Evolutionary conservation across 2,888 invertebrate species (phyloP).

Genomic region (Oeneis ivallda): DNA sequence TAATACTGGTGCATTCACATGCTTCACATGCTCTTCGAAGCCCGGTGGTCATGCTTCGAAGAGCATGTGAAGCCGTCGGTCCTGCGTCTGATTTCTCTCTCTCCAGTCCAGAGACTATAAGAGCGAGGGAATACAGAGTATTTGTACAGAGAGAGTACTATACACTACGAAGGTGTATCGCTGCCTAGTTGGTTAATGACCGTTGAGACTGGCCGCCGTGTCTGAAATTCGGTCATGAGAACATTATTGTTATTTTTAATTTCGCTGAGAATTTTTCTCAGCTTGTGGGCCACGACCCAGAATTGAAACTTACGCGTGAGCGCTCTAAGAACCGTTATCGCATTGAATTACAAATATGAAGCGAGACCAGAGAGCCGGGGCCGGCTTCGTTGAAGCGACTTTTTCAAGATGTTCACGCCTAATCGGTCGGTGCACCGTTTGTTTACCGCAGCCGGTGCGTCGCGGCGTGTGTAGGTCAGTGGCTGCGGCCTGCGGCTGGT

Average conservation of each 20-base stretch:
- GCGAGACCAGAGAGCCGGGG: conserved; percentile 48
- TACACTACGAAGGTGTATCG: too few relatives aligned
- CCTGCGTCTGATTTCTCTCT: too few relatives aligned
- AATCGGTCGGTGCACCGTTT: conserved; percentile 81
- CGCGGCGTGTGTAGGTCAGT: conserved; percentile 74
- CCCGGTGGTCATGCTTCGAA: too few relatives aligned
- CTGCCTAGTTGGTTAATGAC: too few relatives aligned
- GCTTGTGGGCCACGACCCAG: conserved; percentile 66
- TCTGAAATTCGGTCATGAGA: too few relatives aligned
- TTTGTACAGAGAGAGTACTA: too few relatives aligned
- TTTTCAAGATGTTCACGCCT: conserved; percentile 57
- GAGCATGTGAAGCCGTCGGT: too few relatives aligned
- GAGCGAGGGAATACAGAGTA: too few relatives aligned
- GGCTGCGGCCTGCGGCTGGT: conserved; percentile 59
- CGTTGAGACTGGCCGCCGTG: too few relatives aligned
- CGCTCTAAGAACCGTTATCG: conserved; percentile 72
- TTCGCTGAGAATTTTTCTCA: conserved; percentile 25
- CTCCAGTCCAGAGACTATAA: too few relatives aligned
- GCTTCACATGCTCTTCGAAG: too few relatives aligned
- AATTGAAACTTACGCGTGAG: conserved; percentile 59
- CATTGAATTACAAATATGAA: conserved; percentile 74
- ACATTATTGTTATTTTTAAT: background rate
- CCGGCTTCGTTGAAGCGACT: conserved; percentile 50
- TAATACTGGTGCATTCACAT: too few relatives aligned
- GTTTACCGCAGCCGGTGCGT: conserved; percentile 72